Evolutionary conservation across 1,140 invertebrate genomes (phyloP), one percentile per base, ranked within the genome.

Genomic region (Potamilus streckersoni): DNA sequence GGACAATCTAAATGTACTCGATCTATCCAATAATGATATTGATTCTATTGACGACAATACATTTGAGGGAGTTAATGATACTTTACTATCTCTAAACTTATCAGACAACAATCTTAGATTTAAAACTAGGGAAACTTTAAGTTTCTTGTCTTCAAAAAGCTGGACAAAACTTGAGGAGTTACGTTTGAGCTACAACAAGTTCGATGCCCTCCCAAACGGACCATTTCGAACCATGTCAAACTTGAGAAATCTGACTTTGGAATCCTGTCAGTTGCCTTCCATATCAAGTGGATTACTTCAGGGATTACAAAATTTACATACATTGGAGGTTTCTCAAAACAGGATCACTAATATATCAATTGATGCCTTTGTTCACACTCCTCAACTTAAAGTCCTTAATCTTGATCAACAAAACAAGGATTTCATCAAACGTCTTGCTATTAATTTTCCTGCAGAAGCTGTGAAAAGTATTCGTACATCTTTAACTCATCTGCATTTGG

Each of bases 41-140:
- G 92, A 89, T 78, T 92, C 89, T 66, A 92, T 98, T 23, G 93
- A 92, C 19, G 90, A 92, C 59, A 92, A 94, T 61, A 94, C 96
- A 1, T 98, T 98, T 87, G 85, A 90, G 1, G 96, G 95, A 0
- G 92, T 98, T 20, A 94, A 93, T 80, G 94, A 93, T 72, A 96
- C 95, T 0, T 89, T 98, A 16, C 97, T 95, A 86, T 97, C 96
- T 0, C 91, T 98, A 56, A 96, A 95, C 88, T 90, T 98, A 38
- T 91, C 97, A 23, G 97, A 97, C 86, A 98, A 98, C 91, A 91
- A 96, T 93, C 94, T 4, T 94, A 95, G 85, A 96, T 95, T 2
- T 31, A 31, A 31, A 2, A 31, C 89, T 96, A 31, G 27, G 3
- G 91, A 92, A 62, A 96, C 96, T 2, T 93, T 98, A 74, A 92